Evolutionary conservation across 2,888 invertebrate genomes (phyloP).

Genomic region (Cantharis rufa): DNA sequence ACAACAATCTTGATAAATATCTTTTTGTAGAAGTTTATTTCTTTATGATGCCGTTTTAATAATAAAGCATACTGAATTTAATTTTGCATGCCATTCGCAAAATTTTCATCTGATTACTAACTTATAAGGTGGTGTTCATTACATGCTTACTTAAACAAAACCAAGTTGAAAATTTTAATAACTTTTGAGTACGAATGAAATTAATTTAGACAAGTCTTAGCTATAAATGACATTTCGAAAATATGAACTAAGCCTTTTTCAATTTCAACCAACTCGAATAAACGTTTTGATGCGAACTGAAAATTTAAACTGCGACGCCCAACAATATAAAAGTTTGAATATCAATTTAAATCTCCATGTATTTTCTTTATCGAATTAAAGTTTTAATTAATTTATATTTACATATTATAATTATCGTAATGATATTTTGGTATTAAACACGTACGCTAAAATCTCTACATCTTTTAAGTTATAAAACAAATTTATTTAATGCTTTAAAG

Average conservation of each 20-base stretch:
- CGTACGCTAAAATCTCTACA: not conserved
- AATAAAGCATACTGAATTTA: slow-evolving; percentile 4
- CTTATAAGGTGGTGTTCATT: slow-evolving; percentile 12
- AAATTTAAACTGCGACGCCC: not conserved
- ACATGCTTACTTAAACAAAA: slow-evolving; percentile 14
- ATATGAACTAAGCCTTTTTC: not conserved
- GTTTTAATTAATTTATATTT: not conserved
- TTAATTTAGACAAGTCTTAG: not conserved
- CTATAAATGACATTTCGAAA: not conserved
- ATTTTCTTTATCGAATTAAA: not conserved
- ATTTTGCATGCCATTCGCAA: slow-evolving; percentile 11
- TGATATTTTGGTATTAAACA: not conserved
- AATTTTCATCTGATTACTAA: slow-evolving; percentile 9
- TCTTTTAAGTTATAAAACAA: not conserved
- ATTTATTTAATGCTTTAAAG: not conserved
- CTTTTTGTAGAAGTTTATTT: not conserved
- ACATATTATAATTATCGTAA: not conserved
- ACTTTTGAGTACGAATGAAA: not conserved
- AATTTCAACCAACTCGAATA: not conserved
- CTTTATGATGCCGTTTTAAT: slow-evolving; percentile 3
- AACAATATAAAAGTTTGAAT: not conserved
- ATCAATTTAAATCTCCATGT: not conserved
- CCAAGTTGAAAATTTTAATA: not conserved
- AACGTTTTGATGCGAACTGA: not conserved
- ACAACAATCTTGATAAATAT: not conserved